Percentiles rank a stretch among this genome's conserved stretches.
These are phyloP conservation scores for Glossophaga mutica DNA, from an alignment of 2,797 vertebrate genomes.

Conservation along the genomic window DNA sequence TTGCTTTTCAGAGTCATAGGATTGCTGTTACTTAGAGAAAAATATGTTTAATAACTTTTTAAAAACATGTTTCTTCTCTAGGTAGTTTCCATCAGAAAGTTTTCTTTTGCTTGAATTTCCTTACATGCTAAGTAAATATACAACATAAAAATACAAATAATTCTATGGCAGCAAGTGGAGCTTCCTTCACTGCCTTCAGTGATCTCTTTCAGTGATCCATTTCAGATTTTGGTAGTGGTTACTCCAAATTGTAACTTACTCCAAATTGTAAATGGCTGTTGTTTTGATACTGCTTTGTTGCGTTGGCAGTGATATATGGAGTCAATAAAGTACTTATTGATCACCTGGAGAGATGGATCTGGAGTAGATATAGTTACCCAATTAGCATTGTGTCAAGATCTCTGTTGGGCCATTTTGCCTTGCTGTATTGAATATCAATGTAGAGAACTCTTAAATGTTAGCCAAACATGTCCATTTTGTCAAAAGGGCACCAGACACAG, in stretches of 20 bases:
- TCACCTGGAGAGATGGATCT: neutral
- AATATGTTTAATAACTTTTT: neutral
- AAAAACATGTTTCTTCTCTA: neutral
- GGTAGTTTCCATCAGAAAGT: neutral
- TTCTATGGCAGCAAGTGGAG: neutral
- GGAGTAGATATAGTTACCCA: neutral
- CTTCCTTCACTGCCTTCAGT: neutral
- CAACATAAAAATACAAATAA: neutral
- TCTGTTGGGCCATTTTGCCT: neutral
- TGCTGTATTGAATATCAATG: neutral
- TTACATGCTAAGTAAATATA: neutral
- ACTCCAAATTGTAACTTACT: neutral
- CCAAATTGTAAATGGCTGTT: neutral
- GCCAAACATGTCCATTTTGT: neutral
- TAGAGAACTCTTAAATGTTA: neutral
- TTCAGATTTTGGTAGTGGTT: neutral
- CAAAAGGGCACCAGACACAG: neutral
- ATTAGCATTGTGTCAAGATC: neutral
- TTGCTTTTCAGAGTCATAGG: neutral
- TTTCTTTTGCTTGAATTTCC: conserved; percentile 6
- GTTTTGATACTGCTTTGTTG: conserved; percentile 3
- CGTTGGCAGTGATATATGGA: neutral
- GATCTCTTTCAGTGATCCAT: neutral
- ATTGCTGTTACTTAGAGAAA: conserved; percentile 23
- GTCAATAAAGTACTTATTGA: neutral